These are phyloP conservation scores for Stichopus horrens DNA, from an alignment of 53 echinoderm and acorn worm species.

Conservation along the genomic window DNA sequence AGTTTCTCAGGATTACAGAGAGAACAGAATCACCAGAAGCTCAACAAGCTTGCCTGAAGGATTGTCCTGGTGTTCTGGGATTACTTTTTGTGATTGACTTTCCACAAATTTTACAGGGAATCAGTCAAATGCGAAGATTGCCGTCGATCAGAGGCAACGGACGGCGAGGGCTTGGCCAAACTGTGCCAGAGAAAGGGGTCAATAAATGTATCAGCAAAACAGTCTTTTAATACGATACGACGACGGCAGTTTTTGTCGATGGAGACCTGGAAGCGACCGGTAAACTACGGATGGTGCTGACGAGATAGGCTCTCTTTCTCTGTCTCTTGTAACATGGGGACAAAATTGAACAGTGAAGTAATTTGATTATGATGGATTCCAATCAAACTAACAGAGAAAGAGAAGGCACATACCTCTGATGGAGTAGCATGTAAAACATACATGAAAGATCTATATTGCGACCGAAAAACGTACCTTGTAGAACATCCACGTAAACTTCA, in stretches of 20 bases:
- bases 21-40: background rate
- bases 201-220: background rate
- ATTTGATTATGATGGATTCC: slow-evolving; percentile 8
- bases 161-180: background rate
- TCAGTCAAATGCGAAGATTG: background rate
- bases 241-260: background rate
- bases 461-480: no score
- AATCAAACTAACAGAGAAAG: background rate
- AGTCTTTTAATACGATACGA: background rate
- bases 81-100: background rate
- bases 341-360: background rate
- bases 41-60: background rate
- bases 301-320: background rate
- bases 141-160: no score
- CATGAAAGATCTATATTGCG: no score
- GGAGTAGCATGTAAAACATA: no score
- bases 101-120: background rate
- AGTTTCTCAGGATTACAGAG: no score
- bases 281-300: background rate
- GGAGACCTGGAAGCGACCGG: background rate
- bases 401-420: no score
- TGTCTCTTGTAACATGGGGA: background rate
- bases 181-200: background rate
- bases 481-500: no score
- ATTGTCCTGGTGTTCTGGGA: background rate